These are phyloP conservation scores for Aythya fuligula DNA, from an alignment of 2,797 vertebrate species.

Conservation along the genomic window DNA sequence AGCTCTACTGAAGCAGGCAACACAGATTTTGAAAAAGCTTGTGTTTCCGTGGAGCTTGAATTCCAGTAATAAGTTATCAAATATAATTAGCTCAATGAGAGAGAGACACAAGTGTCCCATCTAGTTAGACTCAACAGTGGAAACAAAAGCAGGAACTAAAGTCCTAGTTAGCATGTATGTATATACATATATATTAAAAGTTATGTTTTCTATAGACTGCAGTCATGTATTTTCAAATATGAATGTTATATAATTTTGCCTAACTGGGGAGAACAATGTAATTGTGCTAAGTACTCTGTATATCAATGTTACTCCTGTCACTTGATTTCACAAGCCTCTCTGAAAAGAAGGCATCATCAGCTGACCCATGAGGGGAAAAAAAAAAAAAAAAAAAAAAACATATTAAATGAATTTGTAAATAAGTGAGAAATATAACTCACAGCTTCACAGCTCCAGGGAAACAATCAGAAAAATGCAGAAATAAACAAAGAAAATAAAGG, in stretches of 20 bases:
- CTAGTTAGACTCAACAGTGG: not conserved
- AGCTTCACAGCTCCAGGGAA: not conserved
- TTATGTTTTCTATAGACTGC: not conserved
- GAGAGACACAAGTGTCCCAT: not conserved
- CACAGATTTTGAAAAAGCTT: not conserved
- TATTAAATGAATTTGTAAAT: not conserved
- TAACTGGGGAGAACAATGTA: not conserved
- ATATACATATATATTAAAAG: not conserved
- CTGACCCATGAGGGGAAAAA: rapidly evolving
- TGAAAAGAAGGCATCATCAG: not conserved
- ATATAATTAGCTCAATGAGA: not conserved
- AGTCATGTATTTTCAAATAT: not conserved
- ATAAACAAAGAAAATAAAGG: not conserved
- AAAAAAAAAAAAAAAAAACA: not conserved
- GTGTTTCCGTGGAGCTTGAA: not conserved
- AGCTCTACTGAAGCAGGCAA: not conserved
- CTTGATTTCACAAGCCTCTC: not conserved
- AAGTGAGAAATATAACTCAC: not conserved
- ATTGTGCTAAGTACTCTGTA: not conserved
- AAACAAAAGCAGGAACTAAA: not conserved
- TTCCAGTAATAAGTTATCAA: not conserved
- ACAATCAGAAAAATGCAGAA: not conserved
- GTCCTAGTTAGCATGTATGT: not conserved
- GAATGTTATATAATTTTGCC: not conserved
- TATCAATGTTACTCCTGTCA: not conserved